Percentiles rank a stretch among this genome's conserved stretches.
phyloP scores from a whole-genome alignment of 2,113 vertebrate species.

The Hiodon tergisus region DNA sequence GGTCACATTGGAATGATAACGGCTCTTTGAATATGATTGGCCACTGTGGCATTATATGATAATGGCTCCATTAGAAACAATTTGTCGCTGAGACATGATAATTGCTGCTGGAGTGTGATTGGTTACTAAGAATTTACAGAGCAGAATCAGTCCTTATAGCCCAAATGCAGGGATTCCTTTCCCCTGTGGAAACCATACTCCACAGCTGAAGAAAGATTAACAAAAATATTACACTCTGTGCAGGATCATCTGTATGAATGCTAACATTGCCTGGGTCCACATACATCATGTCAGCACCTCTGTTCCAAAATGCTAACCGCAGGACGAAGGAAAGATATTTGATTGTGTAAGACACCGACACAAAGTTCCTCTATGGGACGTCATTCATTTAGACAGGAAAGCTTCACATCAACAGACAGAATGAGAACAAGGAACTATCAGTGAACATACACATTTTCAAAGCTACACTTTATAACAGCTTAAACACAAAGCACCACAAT shows the following conservation, averaged over 20 bases:
- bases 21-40: too few relatives aligned
- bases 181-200: background rate
- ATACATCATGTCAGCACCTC: background rate
- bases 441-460: too few relatives aligned
- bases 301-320: background rate
- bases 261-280: background rate
- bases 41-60: too few relatives aligned
- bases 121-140: background rate
- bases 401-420: too few relatives aligned
- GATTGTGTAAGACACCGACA: too few relatives aligned
- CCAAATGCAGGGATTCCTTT: background rate
- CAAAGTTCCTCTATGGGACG: too few relatives aligned
- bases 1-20: too few relatives aligned
- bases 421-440: too few relatives aligned
- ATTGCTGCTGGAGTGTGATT: background rate
- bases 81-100: background rate
- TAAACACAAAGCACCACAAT: too few relatives aligned
- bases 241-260: too few relatives aligned
- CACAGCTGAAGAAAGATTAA: background rate
- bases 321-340: background rate
- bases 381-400: too few relatives aligned
- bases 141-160: background rate
- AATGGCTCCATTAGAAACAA: background rate
- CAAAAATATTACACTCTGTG: background rate
- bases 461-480: too few relatives aligned